Conservation (phyloP, 2,113 vertebrate genomes). For the Mastomys coucha region DNA sequence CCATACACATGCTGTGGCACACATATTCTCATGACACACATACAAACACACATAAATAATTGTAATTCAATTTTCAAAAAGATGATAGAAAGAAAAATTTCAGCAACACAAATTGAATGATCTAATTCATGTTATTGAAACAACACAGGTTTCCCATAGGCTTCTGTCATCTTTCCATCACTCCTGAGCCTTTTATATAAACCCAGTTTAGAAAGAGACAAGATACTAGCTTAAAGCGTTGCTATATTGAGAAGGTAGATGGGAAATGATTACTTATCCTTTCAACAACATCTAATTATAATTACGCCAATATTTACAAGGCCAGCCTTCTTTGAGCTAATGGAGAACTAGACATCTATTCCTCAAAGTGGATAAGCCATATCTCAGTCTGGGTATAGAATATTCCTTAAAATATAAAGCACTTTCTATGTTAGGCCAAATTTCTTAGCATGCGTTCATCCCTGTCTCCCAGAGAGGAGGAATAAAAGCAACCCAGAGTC, state of each 20-base stretch:
- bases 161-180: neutral
- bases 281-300: neutral
- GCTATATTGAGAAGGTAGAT: neutral
- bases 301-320: neutral
- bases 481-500: conserved; percentile 57
- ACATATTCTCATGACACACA: neutral
- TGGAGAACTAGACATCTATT: neutral
- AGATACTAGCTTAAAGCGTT: neutral
- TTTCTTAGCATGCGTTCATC: conserved; percentile 26
- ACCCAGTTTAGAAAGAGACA: neutral
- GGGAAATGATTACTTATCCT: neutral
- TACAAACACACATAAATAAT: neutral
- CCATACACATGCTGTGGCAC: too few species aligned
- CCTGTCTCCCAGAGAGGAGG: conserved; percentile 58
- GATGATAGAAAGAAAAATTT: neutral
- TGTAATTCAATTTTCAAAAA: neutral
- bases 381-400: conserved; percentile 8
- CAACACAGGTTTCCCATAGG: neutral
- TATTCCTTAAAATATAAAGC: conserved; percentile 45
- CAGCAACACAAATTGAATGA: neutral
- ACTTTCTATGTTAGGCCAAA: conserved; percentile 23
- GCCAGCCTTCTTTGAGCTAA: conserved; percentile 15
- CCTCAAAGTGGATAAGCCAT: neutral
- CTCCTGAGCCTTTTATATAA: conserved; percentile 22
- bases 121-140: neutral